These are phyloP conservation scores for Standfussiana lucernea DNA, from an alignment of 2,888 invertebrate species.

Conservation along the genomic window DNA sequence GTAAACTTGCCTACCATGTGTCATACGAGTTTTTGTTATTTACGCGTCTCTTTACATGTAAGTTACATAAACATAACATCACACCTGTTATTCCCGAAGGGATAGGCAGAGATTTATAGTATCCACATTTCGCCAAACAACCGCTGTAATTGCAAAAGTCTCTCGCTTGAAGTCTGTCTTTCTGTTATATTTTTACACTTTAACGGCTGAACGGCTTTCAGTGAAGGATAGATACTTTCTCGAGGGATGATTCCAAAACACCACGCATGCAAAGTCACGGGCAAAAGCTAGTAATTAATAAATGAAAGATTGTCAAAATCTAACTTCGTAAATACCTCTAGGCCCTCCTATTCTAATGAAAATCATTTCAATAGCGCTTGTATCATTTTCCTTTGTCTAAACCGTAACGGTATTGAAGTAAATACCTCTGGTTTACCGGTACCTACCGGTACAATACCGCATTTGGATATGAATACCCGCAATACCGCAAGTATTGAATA, in stretches of 20 bases:
- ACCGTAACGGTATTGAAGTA: slow-evolving; percentile 2
- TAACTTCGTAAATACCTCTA: slow-evolving; percentile 18
- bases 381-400: slow-evolving; percentile 28
- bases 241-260: not conserved
- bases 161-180: too few relatives aligned
- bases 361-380: slow-evolving; percentile 22
- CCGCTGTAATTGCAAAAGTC: not conserved
- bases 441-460: slow-evolving; percentile 13
- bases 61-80: too few relatives aligned
- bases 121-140: too few relatives aligned
- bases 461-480: slow-evolving; percentile 43
- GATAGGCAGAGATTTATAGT: too few relatives aligned
- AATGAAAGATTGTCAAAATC: not conserved
- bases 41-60: not conserved
- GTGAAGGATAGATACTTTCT: not conserved
- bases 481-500: slow-evolving; percentile 27
- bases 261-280: not conserved
- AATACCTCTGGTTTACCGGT: slow-evolving; percentile 22
- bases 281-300: not conserved
- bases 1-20: not conserved
- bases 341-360: slow-evolving; percentile 26
- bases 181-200: not conserved
- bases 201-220: not conserved
- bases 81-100: too few relatives aligned
- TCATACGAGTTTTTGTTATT: slow-evolving; percentile 3